phyloP scores from a whole-genome alignment of 2,888 invertebrate genomes.

The Dioctria rufipes region DNA sequence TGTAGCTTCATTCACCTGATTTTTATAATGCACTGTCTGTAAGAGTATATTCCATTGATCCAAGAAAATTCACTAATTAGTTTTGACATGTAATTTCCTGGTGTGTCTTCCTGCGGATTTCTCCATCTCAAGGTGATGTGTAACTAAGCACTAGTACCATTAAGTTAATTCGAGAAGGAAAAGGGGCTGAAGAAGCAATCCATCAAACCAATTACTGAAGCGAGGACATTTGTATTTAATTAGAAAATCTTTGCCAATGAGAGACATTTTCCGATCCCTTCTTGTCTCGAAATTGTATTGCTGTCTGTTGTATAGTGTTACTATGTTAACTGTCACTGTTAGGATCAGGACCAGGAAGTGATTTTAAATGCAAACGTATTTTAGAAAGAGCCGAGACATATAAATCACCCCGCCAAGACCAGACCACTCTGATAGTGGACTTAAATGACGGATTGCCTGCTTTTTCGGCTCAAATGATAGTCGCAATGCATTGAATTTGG shows the following conservation, averaged over 20 bases:
- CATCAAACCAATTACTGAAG: slow-evolving; percentile 46
- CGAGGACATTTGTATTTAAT: slow-evolving; percentile 51
- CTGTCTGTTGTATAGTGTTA: not conserved
- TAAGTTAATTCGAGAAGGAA: not conserved
- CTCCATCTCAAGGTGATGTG: slow-evolving; percentile 1
- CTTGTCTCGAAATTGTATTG: not conserved
- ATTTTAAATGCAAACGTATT: slow-evolving; percentile 38
- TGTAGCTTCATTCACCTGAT: slow-evolving; percentile 1
- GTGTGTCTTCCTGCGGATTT: not conserved
- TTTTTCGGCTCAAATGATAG: slow-evolving; percentile 21
- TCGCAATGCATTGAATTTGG: slow-evolving; percentile 1
- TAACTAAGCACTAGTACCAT: not conserved
- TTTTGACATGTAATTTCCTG: slow-evolving; percentile 52
- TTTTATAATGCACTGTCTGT: not conserved
- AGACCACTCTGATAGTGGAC: slow-evolving; percentile 47
- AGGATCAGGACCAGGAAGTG: slow-evolving; percentile 49
- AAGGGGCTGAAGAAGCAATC: slow-evolving; percentile 31
- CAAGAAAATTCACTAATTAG: slow-evolving; percentile 18
- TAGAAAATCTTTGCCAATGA: slow-evolving; percentile 25
- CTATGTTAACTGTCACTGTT: not conserved
- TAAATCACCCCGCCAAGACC: slow-evolving; percentile 46
- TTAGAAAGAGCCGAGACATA: slow-evolving; percentile 45
- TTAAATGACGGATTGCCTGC: slow-evolving; percentile 56
- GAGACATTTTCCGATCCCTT: not conserved
- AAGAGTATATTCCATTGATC: not conserved